Base-by-base conservation (phyloP, 2,888 invertebrate species). In the Odontocerum albicorne region DNA sequence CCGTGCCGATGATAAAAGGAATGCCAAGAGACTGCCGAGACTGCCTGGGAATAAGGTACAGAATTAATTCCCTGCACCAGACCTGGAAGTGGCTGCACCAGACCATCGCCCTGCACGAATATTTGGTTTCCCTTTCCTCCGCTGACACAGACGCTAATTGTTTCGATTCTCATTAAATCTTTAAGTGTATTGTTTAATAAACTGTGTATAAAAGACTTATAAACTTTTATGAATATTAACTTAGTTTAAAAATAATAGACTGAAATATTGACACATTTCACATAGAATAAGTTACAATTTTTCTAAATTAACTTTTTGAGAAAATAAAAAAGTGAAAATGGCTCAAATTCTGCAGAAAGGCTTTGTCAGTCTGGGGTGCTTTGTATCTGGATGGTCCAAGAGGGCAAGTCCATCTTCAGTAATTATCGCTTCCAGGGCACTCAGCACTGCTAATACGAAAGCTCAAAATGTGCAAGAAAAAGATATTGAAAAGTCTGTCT, bases 71-170 rank as follows among this genome's bases (percentile, higher is more conserved):
- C 77, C 86, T 92, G 77, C 91, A 92, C 77, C 92, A 92, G 77
- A 93, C 92, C 71, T 92, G 90, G 88, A 92, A 92, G 92, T 93
- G 92, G 92, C 79, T 93, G 73, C 92, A 93, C 73, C 92, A 92
- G 74, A 93, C 92, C 63, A 88, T 90, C 68, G 87, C 87, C 66
- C 82, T 92, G 59, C 92, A 93, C 83, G 90, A 92, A 68, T 91
- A 91, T 69, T 81, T 93, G 67, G 88, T 92, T 75, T 85, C 88
- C 65, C 82, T 90, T 66, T 87, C 87, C 62, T 80, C 89, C 64
- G 86, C 87, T 67, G 85, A 87, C 74, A 84, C 86, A 74, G 83
- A 88, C 72, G 71, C 71, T 55, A 65, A 59, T 54, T 53, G 40
- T 44, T 27, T n/a, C n/a, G n/a, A 38, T 38, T 40, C 39, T 38